Evolutionary conservation across 2,888 invertebrate species (phyloP).

Genomic region (Andrena marginata): DNA sequence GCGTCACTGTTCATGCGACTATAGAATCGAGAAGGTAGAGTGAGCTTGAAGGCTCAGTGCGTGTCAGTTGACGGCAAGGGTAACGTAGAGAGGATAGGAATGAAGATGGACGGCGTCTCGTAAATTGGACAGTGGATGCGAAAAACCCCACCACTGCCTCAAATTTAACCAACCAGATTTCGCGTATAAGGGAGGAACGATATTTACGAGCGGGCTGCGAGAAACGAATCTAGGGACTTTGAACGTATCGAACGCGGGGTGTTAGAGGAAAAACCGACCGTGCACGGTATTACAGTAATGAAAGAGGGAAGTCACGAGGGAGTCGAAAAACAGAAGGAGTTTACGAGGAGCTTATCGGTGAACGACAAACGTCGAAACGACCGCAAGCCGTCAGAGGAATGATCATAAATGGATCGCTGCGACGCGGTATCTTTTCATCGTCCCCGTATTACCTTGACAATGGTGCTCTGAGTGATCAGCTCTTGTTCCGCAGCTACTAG

Average conservation of each 20-base stretch:
- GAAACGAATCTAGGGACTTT: neutral
- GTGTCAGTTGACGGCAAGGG: neutral
- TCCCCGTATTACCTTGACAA: slow-evolving; percentile 85
- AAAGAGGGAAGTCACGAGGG: neutral
- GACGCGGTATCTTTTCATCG: neutral
- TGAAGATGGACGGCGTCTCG: neutral
- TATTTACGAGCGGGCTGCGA: neutral
- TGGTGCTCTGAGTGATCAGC: slow-evolving; percentile 86
- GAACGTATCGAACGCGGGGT: neutral
- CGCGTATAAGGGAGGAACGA: neutral
- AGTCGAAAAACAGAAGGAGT: neutral
- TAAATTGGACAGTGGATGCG: neutral
- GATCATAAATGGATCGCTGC: neutral
- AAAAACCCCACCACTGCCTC: neutral
- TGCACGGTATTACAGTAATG: neutral
- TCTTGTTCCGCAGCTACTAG: slow-evolving; percentile 89
- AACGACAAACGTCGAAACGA: neutral
- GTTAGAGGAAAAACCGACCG: neutral
- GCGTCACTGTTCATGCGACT: neutral
- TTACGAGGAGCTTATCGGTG: neutral
- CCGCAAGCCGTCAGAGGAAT: too few species aligned
- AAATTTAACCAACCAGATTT: slow-evolving; percentile 10
- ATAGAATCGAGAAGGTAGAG: neutral
- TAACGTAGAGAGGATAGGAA: neutral
- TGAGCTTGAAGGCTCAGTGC: neutral